These are phyloP conservation scores for Camptogramma bilineatum DNA, from an alignment of 2,888 invertebrate species.

Conservation along the genomic window DNA sequence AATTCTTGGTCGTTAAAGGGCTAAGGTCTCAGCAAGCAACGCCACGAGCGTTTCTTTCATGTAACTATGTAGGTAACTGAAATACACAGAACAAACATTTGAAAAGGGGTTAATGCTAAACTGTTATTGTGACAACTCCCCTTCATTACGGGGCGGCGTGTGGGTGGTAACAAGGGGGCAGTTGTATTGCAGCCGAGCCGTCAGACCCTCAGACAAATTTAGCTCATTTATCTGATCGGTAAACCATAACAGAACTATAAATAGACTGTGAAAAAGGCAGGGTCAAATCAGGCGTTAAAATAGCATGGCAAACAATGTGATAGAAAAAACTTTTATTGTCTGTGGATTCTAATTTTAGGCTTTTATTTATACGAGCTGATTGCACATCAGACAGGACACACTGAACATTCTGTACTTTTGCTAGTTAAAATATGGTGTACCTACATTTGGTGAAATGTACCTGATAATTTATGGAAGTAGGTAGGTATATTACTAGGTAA, in stretches of 20 bases:
- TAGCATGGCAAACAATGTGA: neutral
- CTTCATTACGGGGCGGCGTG: neutral
- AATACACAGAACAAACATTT: no score
- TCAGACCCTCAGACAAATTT: neutral
- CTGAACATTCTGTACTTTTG: neutral
- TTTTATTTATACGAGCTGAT: neutral
- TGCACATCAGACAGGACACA: neutral
- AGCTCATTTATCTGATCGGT: neutral
- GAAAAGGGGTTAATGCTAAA: neutral
- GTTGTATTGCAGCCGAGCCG: neutral
- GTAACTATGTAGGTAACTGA: no score
- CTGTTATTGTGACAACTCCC: neutral
- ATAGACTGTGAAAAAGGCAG: slow-evolving; percentile 1
- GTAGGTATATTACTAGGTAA: no score
- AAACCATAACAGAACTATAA: neutral
- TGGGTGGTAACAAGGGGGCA: neutral
- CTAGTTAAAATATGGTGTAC: no score
- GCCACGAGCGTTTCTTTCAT: no score
- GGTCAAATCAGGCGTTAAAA: neutral
- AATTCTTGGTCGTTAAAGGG: no score
- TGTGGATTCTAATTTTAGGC: neutral
- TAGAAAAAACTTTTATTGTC: neutral
- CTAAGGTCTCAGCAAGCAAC: no score
- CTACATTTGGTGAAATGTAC: no score
- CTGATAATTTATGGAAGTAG: no score